A percentile compares a stretch with the other conserved stretches of the same genome.
Evolutionary conservation across 2,888 invertebrate genomes (phyloP).

Genomic region (Linnaemya tessellans): DNA sequence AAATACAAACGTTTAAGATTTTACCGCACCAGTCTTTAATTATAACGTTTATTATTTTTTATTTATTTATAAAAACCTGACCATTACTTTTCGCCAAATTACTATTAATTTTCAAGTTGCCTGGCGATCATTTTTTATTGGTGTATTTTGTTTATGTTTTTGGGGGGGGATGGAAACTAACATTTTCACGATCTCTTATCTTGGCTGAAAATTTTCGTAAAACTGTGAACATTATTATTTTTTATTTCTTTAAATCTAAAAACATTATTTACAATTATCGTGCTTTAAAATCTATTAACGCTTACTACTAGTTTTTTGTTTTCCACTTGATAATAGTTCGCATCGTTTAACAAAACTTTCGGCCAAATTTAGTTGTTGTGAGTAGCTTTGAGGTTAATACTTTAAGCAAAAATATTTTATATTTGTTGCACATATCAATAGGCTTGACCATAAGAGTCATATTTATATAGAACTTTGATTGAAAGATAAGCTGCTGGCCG

Average conservation of each 20-base stretch:
- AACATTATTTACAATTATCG: conserved; percentile 72
- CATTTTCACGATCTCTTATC: conserved; percentile 13
- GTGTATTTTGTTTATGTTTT: neutral
- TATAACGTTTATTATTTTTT: conserved; percentile 58
- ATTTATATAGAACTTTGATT: neutral
- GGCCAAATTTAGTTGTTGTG: conserved; percentile 1
- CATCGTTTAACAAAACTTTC: neutral
- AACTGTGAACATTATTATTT: conserved; percentile 52
- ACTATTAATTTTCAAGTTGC: conserved; percentile 33
- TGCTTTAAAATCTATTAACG: conserved; percentile 70
- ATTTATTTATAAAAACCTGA: conserved; percentile 1
- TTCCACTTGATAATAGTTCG: conserved; percentile 2
- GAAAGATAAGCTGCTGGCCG: neutral
- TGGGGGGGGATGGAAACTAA: neutral
- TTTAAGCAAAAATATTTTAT: no score
- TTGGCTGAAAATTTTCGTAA: conserved; percentile 40
- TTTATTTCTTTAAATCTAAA: conserved; percentile 40
- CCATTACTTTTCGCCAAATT: conserved; percentile 35
- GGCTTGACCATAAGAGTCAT: neutral
- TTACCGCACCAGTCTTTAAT: conserved; percentile 62
- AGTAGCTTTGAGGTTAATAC: neutral
- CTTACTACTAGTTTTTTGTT: conserved; percentile 44
- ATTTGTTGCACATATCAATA: no score
- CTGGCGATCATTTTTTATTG: neutral
- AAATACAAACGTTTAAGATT: conserved; percentile 34